Evolutionary conservation across 2,113 vertebrate genomes (phyloP), one percentile per base, ranked within the genome.

Genomic region (Gopherus evgoodei): DNA sequence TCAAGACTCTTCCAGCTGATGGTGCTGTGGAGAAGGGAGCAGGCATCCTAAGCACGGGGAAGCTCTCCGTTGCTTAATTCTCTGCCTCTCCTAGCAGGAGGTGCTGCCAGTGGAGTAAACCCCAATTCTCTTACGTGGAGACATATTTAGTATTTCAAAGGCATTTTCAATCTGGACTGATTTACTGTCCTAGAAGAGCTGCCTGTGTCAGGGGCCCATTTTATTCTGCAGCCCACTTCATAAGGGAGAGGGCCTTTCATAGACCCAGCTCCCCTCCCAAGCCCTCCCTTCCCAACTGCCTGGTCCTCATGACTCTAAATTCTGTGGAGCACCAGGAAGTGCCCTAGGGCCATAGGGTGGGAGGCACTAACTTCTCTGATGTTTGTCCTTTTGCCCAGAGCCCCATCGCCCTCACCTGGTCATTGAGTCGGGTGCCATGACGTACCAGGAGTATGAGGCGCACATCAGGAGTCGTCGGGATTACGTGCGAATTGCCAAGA

Each of bases 401-500:
- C 99, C 99, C 75, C 99, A 99, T 95, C 98, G 97, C 84, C 99
- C 99, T 1, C 97, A 99, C 95, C 98, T 99, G 83, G 98, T 99
- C 93, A 96, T 99, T 49, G 99, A 99, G 96, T 97, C 97, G 0
- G 99, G 99, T 87, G 98, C 98, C 82, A 98, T 99, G 95, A 99
- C 98, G 0, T 99, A 99, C 88, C 97, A 97, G 0, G 98, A 99
- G 88, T 99, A 99, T 0, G 99, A 99, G 94, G 98, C 98, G 53
- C 98, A 98, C 27, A 95, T 99, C 88, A 98, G 98, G 91, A 98
- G 98, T 82, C 99, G 99, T 5, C 98, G 98, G 11, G 99, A 99
- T 94, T 99, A 99, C 62, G 54, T 98, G 72, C 98, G 98, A 62
- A 98, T 98, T 8, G 98, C 97, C 92, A 98, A 97, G 87, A 99